Evolutionary conservation across 1,140 invertebrate species (phyloP).

Genomic region (Ganaspis sp.): DNA sequence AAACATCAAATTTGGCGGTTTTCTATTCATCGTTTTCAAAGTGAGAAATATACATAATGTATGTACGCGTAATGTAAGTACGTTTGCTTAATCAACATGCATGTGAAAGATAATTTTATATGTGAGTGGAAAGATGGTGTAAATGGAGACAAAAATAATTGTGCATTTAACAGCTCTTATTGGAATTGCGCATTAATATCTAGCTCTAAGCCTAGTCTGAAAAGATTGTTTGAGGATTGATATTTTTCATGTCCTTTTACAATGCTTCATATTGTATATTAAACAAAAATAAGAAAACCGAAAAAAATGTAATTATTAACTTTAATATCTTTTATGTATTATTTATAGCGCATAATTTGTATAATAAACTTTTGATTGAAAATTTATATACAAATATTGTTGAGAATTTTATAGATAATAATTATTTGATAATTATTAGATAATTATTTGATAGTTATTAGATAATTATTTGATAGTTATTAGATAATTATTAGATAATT

Average conservation of each 20-base stretch:
- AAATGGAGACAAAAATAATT: slow-evolving; percentile 21
- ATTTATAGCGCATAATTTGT: slow-evolving; percentile 40
- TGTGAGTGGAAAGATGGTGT: slow-evolving; percentile 28
- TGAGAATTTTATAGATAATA: neutral
- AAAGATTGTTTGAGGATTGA: neutral
- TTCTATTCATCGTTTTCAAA: neutral
- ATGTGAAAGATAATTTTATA: slow-evolving; percentile 18
- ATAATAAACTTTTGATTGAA: slow-evolving; percentile 38
- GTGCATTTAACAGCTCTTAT: neutral
- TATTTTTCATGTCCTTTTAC: neutral
- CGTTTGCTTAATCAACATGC: neutral
- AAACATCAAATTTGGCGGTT: neutral
- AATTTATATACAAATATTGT: slow-evolving; percentile 40
- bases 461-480: too few relatives aligned
- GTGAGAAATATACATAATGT: slow-evolving; percentile 11
- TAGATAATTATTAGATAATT: too few relatives aligned
- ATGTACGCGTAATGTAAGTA: neutral
- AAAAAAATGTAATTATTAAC: slow-evolving; percentile 5
- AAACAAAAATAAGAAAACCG: neutral
- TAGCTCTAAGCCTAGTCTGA: neutral
- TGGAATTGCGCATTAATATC: neutral
- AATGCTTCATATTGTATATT: slow-evolving; percentile 19
- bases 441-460: too few relatives aligned
- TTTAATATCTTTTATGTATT: slow-evolving; percentile 31
- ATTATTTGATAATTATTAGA: too few relatives aligned